A percentile compares a stretch with the other conserved stretches of the same genome.
These are phyloP conservation scores for Habrosyne pyritoides DNA, from an alignment of 2,888 invertebrate genomes.

Conservation along the genomic window DNA sequence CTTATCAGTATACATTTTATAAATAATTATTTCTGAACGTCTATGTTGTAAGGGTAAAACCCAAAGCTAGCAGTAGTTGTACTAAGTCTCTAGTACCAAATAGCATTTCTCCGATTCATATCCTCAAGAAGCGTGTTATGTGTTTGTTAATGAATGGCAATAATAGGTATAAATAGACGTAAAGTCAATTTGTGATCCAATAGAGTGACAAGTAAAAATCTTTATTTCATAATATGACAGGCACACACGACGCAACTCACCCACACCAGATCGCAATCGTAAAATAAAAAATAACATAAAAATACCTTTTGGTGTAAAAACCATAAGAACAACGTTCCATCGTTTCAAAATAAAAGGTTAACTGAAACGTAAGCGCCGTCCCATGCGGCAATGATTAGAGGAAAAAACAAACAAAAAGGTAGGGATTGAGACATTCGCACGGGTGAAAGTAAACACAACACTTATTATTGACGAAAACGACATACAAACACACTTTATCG, in stretches of 20 bases:
- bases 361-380: constrained; percentile 82
- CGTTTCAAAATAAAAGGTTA: constrained; percentile 85
- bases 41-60: not conserved
- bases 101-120: not conserved
- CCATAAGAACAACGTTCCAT: constrained; percentile 92
- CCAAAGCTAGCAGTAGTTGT: not conserved
- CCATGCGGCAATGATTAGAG: constrained; percentile 79
- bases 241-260: constrained; percentile 76
- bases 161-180: not conserved
- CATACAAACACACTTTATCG: constrained; percentile 84
- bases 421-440: constrained; percentile 82
- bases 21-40: no score
- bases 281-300: constrained; percentile 82
- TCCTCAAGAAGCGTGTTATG: not conserved
- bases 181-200: constrained; percentile 28
- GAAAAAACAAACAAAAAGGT: constrained; percentile 78
- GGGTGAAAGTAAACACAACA: constrained; percentile 83
- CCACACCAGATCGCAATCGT: constrained; percentile 70
- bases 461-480: constrained; percentile 83
- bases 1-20: no score
- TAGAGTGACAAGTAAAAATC: constrained; percentile 36
- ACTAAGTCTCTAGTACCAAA: not conserved
- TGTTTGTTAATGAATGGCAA: not conserved
- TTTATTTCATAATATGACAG: constrained; percentile 43
- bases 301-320: constrained; percentile 92